Base-by-base conservation (phyloP, 2,888 invertebrate genomes). In the Dryadula phaetusa region DNA sequence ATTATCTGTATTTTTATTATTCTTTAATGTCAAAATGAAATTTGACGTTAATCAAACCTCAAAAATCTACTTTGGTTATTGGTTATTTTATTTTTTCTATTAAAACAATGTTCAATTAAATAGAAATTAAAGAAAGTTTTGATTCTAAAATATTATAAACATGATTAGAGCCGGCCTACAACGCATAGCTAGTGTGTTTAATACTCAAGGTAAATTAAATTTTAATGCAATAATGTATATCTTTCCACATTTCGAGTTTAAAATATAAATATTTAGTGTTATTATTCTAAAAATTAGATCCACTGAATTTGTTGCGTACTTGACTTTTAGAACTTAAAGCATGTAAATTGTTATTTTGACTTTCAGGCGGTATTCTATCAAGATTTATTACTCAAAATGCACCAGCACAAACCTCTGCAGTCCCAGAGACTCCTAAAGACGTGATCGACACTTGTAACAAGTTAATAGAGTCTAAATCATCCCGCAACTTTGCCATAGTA, bases 401-500 rank as follows among this genome's bases (percentile, higher is more conserved):
- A 20, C 81, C 85, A 14, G 60, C 75, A 46, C 82, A 82, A 37
- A 79, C 77, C 25, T 82, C 84, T 75, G 69, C 81, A 8, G 74
- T 76, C 1, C 66, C 77, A 12, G 81, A 88, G 72, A 83, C 83
- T 5, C 81, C 86, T 1, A 87, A 88, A 65, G 95, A 94, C 66
- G 92, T 96, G 5, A 93, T 95, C 70, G 83, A 90, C 8, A 94
- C 94, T 70, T 95, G 96, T 46, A 96, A 96, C 76, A 86, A 88
- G 61, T 92, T 95, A 72, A 91, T 96, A 25, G 86, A 90, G 72
- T 87, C 93, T 14, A 87, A 93, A 44, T 86, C 93, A 12, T 95
- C 95, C 5, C 90, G 96, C 44, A 91, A 95, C 71, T 98, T 98
- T 87, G 98, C 98, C 0, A 94, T 98, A 1, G 94, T 98, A 0